Evolutionary conservation across 2,888 invertebrate genomes (phyloP), one percentile per base, ranked within the genome.

Genomic region (Acanthosepion pharaonis): DNA sequence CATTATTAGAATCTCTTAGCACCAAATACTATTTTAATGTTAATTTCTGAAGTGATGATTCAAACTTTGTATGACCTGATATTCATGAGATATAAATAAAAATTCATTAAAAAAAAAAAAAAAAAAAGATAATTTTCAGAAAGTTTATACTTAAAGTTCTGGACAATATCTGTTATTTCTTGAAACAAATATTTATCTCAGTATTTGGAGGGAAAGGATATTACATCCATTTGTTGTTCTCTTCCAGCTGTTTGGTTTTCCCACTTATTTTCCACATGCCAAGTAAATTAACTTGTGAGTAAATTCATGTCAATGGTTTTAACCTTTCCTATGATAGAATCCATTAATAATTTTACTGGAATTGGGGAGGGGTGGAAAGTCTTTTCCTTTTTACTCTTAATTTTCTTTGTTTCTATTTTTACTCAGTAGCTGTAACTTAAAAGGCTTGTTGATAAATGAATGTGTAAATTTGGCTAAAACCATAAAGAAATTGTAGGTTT

Each of bases 261-360:
- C 78, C 78, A 78, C 78, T 78, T 78, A 78, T 78, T 78, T 78
- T 33, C 78, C 78, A 78, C 78, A 78, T 78, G 78, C 78, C 78
- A 78, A 78, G 78, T 78, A 78, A 78, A 78, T 78, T 78, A 78
- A 78, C 78, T 78, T 78, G 78, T 78, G 78, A 78, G 78, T 78
- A 78, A 78, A 78, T 78, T 78, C 78, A 78, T 78, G 78, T 78
- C 78, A 78, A 78, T 78, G 78, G n/a, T n/a, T 78, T 78, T 78
- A 78, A 78, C 78, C 78, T 78, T 78, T 78, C 33, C 78, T 33
- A 9, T 15, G 78, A 78, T 78, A 78, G 78, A n/a, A 78, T 78
- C 78, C 78, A 78, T 78, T 28, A 78, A 78, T 78, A 78, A 78
- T 78, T 78, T 78, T n/a, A n/a, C 78, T 15, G 78, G n/a, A 78